phyloP scores from a whole-genome alignment of 2,888 invertebrate species.

The Clostera curtula region DNA sequence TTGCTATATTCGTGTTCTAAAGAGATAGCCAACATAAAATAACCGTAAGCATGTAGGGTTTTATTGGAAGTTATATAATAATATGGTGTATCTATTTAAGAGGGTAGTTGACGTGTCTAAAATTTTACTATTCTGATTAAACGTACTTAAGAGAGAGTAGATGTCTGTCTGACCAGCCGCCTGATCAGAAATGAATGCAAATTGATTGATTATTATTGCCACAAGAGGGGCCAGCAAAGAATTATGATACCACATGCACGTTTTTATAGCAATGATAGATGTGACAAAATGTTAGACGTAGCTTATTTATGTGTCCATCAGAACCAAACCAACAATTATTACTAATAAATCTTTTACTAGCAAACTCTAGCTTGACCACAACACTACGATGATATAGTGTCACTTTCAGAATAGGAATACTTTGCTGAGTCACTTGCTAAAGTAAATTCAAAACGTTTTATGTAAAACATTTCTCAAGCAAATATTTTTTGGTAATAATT shows the following conservation, averaged over 20 bases:
- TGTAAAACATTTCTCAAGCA: slow-evolving; percentile 37
- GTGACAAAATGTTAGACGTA: too few species aligned
- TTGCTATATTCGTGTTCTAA: background rate
- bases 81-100: slow-evolving; percentile 34
- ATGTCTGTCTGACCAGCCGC: slow-evolving; percentile 27
- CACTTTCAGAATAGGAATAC: slow-evolving; percentile 13
- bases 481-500: slow-evolving; percentile 58
- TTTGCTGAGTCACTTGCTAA: slow-evolving; percentile 11
- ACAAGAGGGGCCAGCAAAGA: slow-evolving; percentile 60
- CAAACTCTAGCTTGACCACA: too few species aligned
- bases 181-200: slow-evolving; percentile 38
- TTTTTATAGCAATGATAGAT: slow-evolving; percentile 22
- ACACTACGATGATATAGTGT: slow-evolving; percentile 16
- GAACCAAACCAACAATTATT: too few species aligned
- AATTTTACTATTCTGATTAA: slow-evolving; percentile 32
- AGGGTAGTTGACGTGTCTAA: slow-evolving; percentile 42
- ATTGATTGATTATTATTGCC: slow-evolving; percentile 44
- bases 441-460: slow-evolving; percentile 15
- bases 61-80: slow-evolving; percentile 45
- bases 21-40: slow-evolving; percentile 50
- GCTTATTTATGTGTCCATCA: too few species aligned
- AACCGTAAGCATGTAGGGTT: slow-evolving; percentile 53
- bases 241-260: slow-evolving; percentile 24
- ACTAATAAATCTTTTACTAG: too few species aligned
- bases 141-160: slow-evolving; percentile 52